These are phyloP conservation scores for Choristoneura fumiferana DNA, from an alignment of 1,140 invertebrate genomes.

Conservation along the genomic window DNA sequence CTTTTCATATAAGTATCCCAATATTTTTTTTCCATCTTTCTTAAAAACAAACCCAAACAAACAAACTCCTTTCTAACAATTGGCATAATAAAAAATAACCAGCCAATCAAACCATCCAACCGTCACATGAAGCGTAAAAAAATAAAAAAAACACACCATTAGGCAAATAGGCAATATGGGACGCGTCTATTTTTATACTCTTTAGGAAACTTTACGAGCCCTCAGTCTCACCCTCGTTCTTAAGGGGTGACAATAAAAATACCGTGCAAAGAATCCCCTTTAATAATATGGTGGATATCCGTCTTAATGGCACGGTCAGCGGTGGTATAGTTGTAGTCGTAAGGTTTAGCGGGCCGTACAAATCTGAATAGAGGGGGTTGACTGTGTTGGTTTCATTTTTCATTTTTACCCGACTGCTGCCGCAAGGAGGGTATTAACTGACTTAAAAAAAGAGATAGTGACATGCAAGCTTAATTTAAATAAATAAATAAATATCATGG, in stretches of 20 bases:
- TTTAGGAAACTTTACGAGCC: background rate
- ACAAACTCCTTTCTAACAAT: too few relatives aligned
- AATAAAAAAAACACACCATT: background rate
- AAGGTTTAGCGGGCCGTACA: too few relatives aligned
- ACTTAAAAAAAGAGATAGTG: too few relatives aligned
- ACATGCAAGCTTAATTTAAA: too few relatives aligned
- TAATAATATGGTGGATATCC: background rate
- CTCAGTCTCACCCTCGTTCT: constrained; percentile 1
- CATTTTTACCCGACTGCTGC: too few relatives aligned
- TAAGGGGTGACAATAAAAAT: constrained; percentile 16
- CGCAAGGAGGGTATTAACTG: too few relatives aligned
- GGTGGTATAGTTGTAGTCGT: background rate
- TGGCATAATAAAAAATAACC: constrained; percentile 1
- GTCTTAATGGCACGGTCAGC: constrained; percentile 1
- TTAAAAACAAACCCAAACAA: too few relatives aligned
- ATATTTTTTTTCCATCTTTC: too few relatives aligned
- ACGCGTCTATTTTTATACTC: constrained; percentile 1
- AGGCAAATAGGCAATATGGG: background rate
- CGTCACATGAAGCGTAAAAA: background rate
- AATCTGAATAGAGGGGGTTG: too few relatives aligned
- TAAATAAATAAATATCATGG: too few relatives aligned
- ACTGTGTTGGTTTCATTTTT: too few relatives aligned
- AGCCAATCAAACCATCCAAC: background rate
- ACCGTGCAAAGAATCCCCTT: background rate
- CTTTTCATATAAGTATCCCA: too few relatives aligned